phyloP scores from a whole-genome alignment of 2,888 invertebrate species.

The Unio pictorum region DNA sequence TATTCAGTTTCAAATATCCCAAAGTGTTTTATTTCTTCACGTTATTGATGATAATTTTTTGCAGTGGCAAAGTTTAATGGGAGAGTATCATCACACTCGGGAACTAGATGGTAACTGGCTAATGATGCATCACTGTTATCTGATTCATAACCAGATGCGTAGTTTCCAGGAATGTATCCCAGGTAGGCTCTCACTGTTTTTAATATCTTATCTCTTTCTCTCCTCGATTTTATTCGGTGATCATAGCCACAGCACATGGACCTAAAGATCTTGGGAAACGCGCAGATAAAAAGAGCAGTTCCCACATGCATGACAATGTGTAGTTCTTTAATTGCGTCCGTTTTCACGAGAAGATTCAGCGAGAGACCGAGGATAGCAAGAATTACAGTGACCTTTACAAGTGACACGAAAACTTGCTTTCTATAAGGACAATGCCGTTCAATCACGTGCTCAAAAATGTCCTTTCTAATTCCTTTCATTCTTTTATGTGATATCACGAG shows the following conservation, averaged over 20 bases:
- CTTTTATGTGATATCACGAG: constrained; percentile 14
- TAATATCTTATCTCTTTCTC: constrained; percentile 1
- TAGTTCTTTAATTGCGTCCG: constrained; percentile 25
- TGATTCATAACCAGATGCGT: neutral
- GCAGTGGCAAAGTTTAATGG: too few relatives aligned
- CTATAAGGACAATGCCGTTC: constrained; percentile 27
- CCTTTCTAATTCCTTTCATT: constrained; percentile 12
- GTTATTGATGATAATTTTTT: too few relatives aligned
- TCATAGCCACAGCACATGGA: constrained; percentile 14
- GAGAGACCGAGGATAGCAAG: constrained; percentile 27
- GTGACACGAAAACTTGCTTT: constrained; percentile 27
- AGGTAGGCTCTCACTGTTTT: neutral
- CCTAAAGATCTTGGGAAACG: constrained; percentile 31
- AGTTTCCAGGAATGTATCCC: constrained; percentile 1
- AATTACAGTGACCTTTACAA: constrained; percentile 25
- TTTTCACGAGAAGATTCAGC: constrained; percentile 24
- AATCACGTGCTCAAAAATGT: constrained; percentile 29
- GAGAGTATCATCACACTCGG: too few relatives aligned
- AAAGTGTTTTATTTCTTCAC: too few relatives aligned
- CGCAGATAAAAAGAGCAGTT: constrained; percentile 38
- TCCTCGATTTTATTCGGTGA: constrained; percentile 3
- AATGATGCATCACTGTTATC: constrained; percentile 1
- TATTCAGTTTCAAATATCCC: too few relatives aligned
- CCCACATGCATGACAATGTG: constrained; percentile 35
- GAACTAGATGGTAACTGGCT: neutral